A percentile compares a stretch with the other conserved stretches of the same genome.
These are phyloP conservation scores for Tyrophagus putrescentiae DNA, from an alignment of 1,140 invertebrate species.

Conservation along the genomic window DNA sequence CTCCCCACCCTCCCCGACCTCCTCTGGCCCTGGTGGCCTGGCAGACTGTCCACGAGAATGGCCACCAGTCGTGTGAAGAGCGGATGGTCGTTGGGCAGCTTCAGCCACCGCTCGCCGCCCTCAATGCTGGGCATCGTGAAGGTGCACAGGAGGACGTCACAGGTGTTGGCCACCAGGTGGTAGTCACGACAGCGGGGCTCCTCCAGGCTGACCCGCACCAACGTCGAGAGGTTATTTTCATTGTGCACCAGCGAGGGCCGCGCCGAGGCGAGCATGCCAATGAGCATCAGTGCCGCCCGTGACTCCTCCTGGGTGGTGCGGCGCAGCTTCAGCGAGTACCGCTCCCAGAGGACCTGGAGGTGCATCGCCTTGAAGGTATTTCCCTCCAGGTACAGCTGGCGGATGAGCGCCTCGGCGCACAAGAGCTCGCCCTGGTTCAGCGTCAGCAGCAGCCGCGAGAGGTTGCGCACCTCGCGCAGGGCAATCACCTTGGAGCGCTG, in stretches of 20 bases:
- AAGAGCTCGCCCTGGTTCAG: constrained; percentile 46
- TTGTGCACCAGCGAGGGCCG: constrained; percentile 39
- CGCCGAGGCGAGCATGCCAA: constrained; percentile 51
- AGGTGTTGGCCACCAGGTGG: constrained; percentile 42
- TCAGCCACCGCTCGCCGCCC: constrained; percentile 29
- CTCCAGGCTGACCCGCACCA: constrained; percentile 43
- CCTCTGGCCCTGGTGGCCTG: constrained; percentile 32
- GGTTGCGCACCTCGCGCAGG: constrained; percentile 42
- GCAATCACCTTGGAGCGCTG: constrained; percentile 34
- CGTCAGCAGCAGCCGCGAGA: constrained; percentile 44
- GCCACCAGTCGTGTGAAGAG: constrained; percentile 39
- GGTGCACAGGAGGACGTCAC: constrained; percentile 42
- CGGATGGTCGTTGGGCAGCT: constrained; percentile 40
- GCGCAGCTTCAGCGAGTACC: constrained; percentile 56
- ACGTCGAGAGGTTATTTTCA: constrained; percentile 41
- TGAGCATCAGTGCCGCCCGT: constrained; percentile 48
- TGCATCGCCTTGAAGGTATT: constrained; percentile 42
- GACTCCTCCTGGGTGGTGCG: constrained; percentile 50
- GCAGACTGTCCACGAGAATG: constrained; percentile 39
- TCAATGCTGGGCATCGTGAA: constrained; percentile 29
- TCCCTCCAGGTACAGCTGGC: constrained; percentile 35
- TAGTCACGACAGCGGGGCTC: constrained; percentile 38
- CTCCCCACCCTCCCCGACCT: too few relatives aligned
- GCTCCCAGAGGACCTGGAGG: constrained; percentile 58
- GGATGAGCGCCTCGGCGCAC: constrained; percentile 55